Evolutionary conservation across 30 jellyfish, hydroid and myxozoan species (phyloP).

Genomic region (Turritopsis dohrnii): DNA sequence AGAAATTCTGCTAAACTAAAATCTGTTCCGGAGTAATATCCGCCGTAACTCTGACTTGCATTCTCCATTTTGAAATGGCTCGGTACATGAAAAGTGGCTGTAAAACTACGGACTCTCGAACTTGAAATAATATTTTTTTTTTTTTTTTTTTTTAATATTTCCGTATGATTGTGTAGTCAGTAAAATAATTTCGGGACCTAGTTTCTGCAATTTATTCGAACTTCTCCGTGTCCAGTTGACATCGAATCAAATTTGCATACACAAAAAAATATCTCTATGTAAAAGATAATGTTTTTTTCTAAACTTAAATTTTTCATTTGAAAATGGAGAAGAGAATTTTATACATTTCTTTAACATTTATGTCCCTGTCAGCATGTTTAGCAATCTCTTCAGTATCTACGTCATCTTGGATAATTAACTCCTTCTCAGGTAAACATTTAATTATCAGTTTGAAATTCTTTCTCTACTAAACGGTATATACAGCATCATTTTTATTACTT

Average conservation of each 20-base stretch:
- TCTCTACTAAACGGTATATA: no score
- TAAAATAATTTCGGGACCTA: not conserved
- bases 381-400: conserved; percentile 47
- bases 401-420: conserved; percentile 67
- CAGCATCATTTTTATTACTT: no score
- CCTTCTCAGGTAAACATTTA: conserved; percentile 40
- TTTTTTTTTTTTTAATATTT: no score
- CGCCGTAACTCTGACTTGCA: conserved; percentile 60
- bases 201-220: not conserved
- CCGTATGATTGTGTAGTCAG: no score
- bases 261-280: not conserved
- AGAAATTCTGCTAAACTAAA: conserved; percentile 53
- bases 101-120: not conserved
- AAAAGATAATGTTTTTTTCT: not conserved
- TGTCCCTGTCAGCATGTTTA: conserved; percentile 44
- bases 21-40: conserved; percentile 68
- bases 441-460: no score
- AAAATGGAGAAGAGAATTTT: conserved; percentile 8
- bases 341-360: conserved; percentile 20
- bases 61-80: conserved; percentile 48
- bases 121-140: no score
- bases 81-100: not conserved
- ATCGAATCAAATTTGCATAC: not conserved
- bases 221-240: not conserved
- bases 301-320: no score